Evolutionary conservation across 2,888 invertebrate genomes (phyloP).

Genomic region (Andrena bicolor): DNA sequence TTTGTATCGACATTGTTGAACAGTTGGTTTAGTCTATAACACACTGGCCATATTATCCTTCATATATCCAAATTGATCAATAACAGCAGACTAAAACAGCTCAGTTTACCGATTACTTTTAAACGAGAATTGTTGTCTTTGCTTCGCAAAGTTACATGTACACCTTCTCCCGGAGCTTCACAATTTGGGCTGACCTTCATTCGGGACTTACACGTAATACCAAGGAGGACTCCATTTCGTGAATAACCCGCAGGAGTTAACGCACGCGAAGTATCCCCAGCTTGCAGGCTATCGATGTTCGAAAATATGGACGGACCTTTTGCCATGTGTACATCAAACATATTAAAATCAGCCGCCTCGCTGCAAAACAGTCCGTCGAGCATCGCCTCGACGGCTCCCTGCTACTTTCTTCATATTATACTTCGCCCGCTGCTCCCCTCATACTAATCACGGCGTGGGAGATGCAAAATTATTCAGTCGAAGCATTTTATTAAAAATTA

Average conservation of each 20-base stretch:
- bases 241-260: conserved; percentile 43
- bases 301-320: conserved; percentile 5
- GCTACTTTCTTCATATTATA: conserved; percentile 54
- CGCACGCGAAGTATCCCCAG: conserved; percentile 27
- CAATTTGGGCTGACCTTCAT: conserved; percentile 45
- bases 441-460: conserved; percentile 70
- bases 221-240: conserved; percentile 38
- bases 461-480: conserved; percentile 31
- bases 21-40: conserved; percentile 28
- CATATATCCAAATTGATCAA: conserved; percentile 16
- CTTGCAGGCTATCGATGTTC: conserved; percentile 43
- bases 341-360: conserved; percentile 31
- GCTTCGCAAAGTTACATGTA: conserved; percentile 36
- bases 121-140: conserved; percentile 16
- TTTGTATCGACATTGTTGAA: not conserved
- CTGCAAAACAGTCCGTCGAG: conserved; percentile 13
- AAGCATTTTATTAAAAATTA: conserved; percentile 9
- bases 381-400: conserved; percentile 24
- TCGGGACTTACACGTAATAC: conserved; percentile 39
- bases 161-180: conserved; percentile 43
- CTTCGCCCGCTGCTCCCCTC: conserved; percentile 53
- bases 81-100: conserved; percentile 30
- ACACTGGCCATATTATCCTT: conserved; percentile 23
- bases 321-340: conserved; percentile 15
- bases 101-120: not conserved